These are phyloP conservation scores for Crotophaga sulcirostris DNA, from an alignment of 2,113 vertebrate species.

Conservation along the genomic window DNA sequence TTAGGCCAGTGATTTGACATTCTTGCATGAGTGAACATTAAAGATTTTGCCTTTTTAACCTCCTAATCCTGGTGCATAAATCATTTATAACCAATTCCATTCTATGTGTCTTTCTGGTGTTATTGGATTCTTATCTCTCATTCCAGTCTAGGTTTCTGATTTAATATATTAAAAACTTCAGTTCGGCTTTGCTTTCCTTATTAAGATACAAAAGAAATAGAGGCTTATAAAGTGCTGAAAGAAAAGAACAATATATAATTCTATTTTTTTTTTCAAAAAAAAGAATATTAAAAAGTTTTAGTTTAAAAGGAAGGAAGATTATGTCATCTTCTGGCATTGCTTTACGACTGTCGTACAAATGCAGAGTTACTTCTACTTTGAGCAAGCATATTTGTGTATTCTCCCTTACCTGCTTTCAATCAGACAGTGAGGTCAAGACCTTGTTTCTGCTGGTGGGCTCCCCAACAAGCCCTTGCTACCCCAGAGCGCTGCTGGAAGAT, in stretches of 20 bases:
- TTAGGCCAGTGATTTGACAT: constrained; percentile 70
- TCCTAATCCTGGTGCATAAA: constrained; percentile 71
- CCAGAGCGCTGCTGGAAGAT: background rate
- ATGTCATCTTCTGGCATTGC: background rate
- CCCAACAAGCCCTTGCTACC: background rate
- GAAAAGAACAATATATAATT: background rate
- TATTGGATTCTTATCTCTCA: constrained; percentile 72
- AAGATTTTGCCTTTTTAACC: constrained; percentile 77
- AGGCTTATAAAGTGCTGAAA: background rate
- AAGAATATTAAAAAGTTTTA: background rate
- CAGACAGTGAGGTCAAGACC: background rate
- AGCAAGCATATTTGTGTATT: background rate
- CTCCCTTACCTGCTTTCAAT: background rate
- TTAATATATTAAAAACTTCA: constrained; percentile 53
- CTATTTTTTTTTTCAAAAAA: background rate
- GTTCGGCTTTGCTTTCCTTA: constrained; percentile 25
- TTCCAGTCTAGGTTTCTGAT: constrained; percentile 56
- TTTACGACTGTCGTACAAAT: background rate
- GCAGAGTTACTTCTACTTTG: background rate
- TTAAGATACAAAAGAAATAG: constrained; percentile 20
- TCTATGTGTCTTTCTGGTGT: constrained; percentile 59
- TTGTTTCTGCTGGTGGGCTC: background rate
- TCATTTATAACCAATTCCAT: constrained; percentile 70
- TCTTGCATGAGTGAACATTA: constrained; percentile 67
- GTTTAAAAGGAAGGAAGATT: background rate